Base-by-base conservation (phyloP, 2,797 vertebrate species). In the Pempheris klunzingeri region DNA sequence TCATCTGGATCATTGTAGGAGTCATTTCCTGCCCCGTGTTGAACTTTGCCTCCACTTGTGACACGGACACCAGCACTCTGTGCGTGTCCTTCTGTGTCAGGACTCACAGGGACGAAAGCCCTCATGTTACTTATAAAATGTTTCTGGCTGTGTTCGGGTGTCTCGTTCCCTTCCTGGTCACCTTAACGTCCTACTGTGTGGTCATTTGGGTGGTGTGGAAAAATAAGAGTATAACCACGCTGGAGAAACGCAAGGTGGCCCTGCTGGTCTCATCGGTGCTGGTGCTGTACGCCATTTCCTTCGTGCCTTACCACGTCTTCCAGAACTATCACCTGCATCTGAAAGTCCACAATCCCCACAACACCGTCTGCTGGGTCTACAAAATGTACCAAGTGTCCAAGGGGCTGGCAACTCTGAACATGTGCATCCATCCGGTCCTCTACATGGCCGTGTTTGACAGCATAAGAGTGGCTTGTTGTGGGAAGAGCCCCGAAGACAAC, bases 341-440 rank as follows among this genome's bases (percentile, higher is more conserved):
- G 1, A 93, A 64, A 49, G 4, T 14, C 0, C 0, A 0, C 1
- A 0, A 22, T 0, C 0, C 0, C 0, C 0, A 3, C 0, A 0
- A 3, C 0, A 0, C 0, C 0, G 0, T 0, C 6, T 93, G 85
- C 54, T 32, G 0, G 71, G 55, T 92, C 38, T 84, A 93, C 17
- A 0, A 77, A 0, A 69, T 81, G 24, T 94, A 96, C 58, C 96
- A 97, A 72, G 73, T 94, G 17, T 93, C 87, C 7, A 95, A 95
- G 7, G 94, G 87, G 4, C 71, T 97, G 24, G 92, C 96, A 7
- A 89, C 93, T 2, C 66, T 97, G 39, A 96, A 96, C 86, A 96
- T 96, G 91, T 98, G 97, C 39, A 71, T 96, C 28, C 96, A 98
- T 63, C 97, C 96, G 0, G 60, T 98, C 68, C 91, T 98, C 20